A percentile compares a stretch with the other conserved stretches of the same genome.
Evolutionary conservation across 1,140 invertebrate genomes (phyloP).

Genomic region (Sycobia sp.): DNA sequence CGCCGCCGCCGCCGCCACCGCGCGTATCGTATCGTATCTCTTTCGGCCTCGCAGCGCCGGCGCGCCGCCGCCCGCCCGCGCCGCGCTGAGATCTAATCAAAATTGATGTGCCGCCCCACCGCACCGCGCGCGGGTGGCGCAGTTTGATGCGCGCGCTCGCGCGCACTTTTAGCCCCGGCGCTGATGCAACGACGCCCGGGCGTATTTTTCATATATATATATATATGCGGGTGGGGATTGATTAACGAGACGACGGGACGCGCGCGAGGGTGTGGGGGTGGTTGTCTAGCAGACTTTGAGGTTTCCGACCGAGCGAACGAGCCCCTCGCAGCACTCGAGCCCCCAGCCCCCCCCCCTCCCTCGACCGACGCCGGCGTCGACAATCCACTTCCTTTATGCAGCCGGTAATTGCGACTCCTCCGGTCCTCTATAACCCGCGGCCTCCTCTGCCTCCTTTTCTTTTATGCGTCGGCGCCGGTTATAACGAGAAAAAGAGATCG

Average conservation of each 20-base stretch:
- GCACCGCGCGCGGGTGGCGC: not conserved
- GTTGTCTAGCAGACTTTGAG: slow-evolving; percentile 5
- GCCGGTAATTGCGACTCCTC: not conserved
- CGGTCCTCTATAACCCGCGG: too few relatives aligned
- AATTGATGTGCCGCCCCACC: not conserved
- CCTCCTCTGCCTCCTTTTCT: not conserved
- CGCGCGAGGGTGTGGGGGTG: too few relatives aligned
- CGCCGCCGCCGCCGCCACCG: not conserved
- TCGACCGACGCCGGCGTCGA: not conserved
- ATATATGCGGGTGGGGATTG: not conserved
- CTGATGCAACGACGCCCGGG: too few relatives aligned
- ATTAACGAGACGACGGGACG: slow-evolving; percentile 12
- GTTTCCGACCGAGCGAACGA: too few relatives aligned
- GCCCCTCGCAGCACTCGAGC: too few relatives aligned
- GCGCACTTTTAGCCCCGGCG: too few relatives aligned
- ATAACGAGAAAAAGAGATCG: too few relatives aligned
- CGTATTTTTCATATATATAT: too few relatives aligned
- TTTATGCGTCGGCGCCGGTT: too few relatives aligned
- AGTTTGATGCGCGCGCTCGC: not conserved
- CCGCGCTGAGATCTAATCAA: slow-evolving; percentile 17
- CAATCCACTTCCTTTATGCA: slow-evolving; percentile 24
- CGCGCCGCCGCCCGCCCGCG: too few relatives aligned
- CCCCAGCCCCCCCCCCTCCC: not conserved
- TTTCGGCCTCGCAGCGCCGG: too few relatives aligned
- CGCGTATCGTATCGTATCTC: too few relatives aligned